A percentile compares a stretch with the other conserved stretches of the same genome.
Evolutionary conservation across 2,888 invertebrate genomes (phyloP).

Genomic region (Pimpla rufipes): DNA sequence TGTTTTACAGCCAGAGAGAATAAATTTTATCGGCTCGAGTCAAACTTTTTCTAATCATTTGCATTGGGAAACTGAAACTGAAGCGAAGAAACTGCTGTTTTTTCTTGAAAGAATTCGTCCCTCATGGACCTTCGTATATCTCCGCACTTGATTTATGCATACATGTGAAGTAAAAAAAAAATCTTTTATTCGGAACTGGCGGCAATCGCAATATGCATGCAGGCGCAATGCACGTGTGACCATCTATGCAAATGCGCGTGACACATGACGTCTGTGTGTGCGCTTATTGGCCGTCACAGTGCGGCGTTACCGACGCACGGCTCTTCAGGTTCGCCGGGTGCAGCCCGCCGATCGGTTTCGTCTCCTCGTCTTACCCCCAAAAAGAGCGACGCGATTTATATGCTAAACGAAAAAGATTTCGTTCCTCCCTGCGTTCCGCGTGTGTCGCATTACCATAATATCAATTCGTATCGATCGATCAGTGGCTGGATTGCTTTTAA

Average conservation of each 20-base stretch:
- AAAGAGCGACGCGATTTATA: conserved; percentile 75
- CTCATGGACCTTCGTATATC: background rate
- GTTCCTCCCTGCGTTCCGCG: conserved; percentile 29
- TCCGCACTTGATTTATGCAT: background rate
- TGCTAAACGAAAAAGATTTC: conserved; percentile 75
- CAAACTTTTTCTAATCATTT: too few species aligned
- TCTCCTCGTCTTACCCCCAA: conserved; percentile 47
- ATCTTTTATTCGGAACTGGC: background rate
- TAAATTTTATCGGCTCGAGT: too few species aligned
- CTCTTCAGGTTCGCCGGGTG: conserved; percentile 4
- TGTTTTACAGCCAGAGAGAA: too few species aligned
- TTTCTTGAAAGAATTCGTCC: background rate
- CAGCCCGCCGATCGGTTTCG: conserved; percentile 47
- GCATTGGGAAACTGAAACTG: too few species aligned
- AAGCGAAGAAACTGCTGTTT: too few species aligned
- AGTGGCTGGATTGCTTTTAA: conserved; percentile 40
- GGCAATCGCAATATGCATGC: conserved; percentile 19
- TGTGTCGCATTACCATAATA: conserved; percentile 73
- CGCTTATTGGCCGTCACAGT: conserved; percentile 34
- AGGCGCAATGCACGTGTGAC: conserved; percentile 61
- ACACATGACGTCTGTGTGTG: conserved; percentile 43
- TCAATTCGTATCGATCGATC: conserved; percentile 75
- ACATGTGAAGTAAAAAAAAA: conserved; percentile 16
- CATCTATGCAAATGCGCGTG: conserved; percentile 60
- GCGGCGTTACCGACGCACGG: conserved; percentile 30